Base-by-base conservation (phyloP, 2,113 vertebrate species). In the Capreolus pygargus region DNA sequence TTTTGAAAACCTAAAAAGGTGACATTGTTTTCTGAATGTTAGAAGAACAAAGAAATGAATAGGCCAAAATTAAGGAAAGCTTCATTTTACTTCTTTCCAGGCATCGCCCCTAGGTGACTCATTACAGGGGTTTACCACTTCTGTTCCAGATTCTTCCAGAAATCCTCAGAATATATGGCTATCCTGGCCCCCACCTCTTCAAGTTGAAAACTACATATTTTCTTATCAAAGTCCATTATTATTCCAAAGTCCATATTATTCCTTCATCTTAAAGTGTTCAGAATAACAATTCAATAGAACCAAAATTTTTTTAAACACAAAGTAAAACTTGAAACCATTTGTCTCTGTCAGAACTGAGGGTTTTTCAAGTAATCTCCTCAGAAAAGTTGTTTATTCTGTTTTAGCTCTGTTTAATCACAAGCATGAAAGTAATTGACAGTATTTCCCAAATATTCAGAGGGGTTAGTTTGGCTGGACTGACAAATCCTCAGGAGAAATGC, bases 271-370 rank as follows among this genome's bases (percentile, higher is more conserved):
- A 81, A 96, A 82, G 23, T 60, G 6, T 30, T 79, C 57, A 84
- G 83, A 95, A 33, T 88, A 87, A 58, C 8, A 97, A 81, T 13
- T 64, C 36, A 95, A 47, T 28, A 91, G 23, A 89, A 86, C 3
- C 21, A 45, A 27, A 25, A 57, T 76, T 97, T 88, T 39, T 88
- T 1, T 58, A 45, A 4, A 54, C 25, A 54, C 28, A 78, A 89
- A 54, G 60, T 25, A 85, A 94, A 90, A 86, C 21, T 78, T 84
- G 30, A 91, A 98, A 94, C 3, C 19, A 57, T 82, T 64, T 91
- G 8, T 81, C 15, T 91, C 52, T 61, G 43, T 70, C 60, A 47
- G 8, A 79, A 88, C 57, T 94, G 50, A 82, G 19, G n/a, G 43
- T 6, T 83, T 91, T 86, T 88, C 15, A 74, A 95, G 90, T 17